Conservation (phyloP, 2,888 invertebrate genomes). For the Aphodius sticticus region DNA sequence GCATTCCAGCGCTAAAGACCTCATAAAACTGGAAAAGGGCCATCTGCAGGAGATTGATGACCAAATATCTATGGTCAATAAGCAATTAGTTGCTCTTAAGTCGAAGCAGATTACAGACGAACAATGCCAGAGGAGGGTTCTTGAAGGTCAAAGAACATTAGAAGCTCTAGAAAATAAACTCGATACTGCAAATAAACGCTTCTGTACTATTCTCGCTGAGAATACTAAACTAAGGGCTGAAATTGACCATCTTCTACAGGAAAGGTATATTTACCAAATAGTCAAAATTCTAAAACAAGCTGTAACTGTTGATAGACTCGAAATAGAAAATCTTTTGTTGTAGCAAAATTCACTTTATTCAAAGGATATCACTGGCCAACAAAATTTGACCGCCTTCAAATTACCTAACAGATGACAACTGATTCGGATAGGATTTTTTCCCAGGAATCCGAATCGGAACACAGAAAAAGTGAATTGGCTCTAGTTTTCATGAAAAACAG, state of each 20-base stretch:
- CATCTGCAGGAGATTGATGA: slow-evolving; percentile 62
- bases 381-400: too few relatives aligned
- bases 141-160: slow-evolving; percentile 65
- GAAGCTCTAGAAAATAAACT: slow-evolving; percentile 77
- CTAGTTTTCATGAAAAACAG: too few relatives aligned
- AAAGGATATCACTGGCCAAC: too few relatives aligned
- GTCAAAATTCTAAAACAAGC: too few relatives aligned
- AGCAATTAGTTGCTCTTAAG: slow-evolving; percentile 43
- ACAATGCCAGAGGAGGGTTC: slow-evolving; percentile 61
- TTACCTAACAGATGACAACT: too few relatives aligned
- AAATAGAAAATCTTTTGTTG: too few relatives aligned
- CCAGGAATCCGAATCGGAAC: too few relatives aligned
- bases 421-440: too few relatives aligned
- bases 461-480: too few relatives aligned
- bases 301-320: too few relatives aligned
- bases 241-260: slow-evolving; percentile 83
- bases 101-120: slow-evolving; percentile 60
- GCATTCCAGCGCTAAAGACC: slow-evolving; percentile 61
- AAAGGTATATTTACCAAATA: slow-evolving; percentile 64
- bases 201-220: slow-evolving; percentile 76
- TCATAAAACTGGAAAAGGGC: slow-evolving; percentile 55
- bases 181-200: slow-evolving; percentile 79
- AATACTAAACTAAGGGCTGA: slow-evolving; percentile 77
- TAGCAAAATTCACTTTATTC: too few relatives aligned
- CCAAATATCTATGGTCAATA: slow-evolving; percentile 58